Base-by-base conservation (phyloP, 2,113 vertebrate genomes). In the Xiphorhynchus elegans region DNA sequence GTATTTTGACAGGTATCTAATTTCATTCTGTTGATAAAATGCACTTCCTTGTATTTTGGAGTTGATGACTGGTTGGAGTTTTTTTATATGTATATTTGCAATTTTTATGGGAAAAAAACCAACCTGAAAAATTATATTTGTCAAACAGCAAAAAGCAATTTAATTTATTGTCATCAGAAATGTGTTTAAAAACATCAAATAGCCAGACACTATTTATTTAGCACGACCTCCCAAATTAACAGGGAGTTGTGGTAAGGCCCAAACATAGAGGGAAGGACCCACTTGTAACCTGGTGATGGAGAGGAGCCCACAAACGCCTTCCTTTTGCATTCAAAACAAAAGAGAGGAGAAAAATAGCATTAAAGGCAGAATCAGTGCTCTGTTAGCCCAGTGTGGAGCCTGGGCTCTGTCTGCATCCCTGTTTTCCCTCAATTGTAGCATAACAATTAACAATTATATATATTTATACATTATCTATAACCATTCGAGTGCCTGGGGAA, bases 1-100 rank as follows among this genome's bases (percentile, higher is more conserved):
- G 89, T 94, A 91, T 98, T 98, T 97, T 97, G 97, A 97, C 97
- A 98, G 97, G 96, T 97, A 98, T 95, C 96, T 98, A 97, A 98
- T 98, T 98, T 97, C 95, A 95, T 96, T 96, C 96, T 73, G 91
- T 87, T 97, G 95, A 97, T 97, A 96, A 97, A 97, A 97, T 91
- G 79, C 84, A 96, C 85, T 97, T 93, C 76, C 75, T 96, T 95
- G 93, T 69, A n/a, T 93, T 81, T 60, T 76, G 70, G 53, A 96
- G 72, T 59, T 94, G 89, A 95, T 95, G 49, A 47, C 9, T 92
- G 29, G 15, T 44, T 63, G 9, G 3, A 2, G 19, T 33, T 29
- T 73, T n/a, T 52, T 40, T 67, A 50, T 60, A 60, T 20, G 20
- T 39, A 55, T 62, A 58, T 78, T 92, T 93, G 64, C 84, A 78